Conservation (phyloP, 2,113 vertebrate species). For the cattle (Bos taurus) region DNA sequence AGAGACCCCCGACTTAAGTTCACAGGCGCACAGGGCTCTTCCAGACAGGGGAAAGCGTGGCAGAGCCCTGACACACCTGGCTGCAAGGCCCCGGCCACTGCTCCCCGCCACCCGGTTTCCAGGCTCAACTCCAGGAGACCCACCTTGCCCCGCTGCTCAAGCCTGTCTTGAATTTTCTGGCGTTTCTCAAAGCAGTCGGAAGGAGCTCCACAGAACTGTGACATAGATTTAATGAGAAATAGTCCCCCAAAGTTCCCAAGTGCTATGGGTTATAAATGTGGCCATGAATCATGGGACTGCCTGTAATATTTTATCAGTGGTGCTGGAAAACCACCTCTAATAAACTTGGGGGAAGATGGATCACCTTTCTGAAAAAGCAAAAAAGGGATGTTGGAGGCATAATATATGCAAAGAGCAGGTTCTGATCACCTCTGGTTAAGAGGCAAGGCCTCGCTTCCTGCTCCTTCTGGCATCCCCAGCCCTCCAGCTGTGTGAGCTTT, state of each 20-base stretch:
- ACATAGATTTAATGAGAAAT: slow-evolving; percentile 74
- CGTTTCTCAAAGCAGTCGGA: background rate
- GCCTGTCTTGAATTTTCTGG: background rate
- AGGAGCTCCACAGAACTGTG: background rate
- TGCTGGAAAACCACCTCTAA: slow-evolving; percentile 62
- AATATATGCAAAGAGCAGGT: slow-evolving; percentile 64
- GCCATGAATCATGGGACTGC: slow-evolving; percentile 47
- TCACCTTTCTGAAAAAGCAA: slow-evolving; percentile 71
- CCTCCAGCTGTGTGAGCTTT: slow-evolving; percentile 77
- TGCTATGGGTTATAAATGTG: slow-evolving; percentile 65
- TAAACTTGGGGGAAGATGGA: slow-evolving; percentile 74
- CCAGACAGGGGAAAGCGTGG: accelerated
- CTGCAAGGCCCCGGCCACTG: background rate
- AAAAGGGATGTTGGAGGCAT: slow-evolving; percentile 59
- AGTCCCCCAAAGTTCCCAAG: slow-evolving; percentile 65
- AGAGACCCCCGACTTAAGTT: background rate
- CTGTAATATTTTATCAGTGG: slow-evolving; percentile 58
- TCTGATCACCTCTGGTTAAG: slow-evolving; percentile 61
- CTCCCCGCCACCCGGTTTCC: background rate
- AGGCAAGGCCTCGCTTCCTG: slow-evolving; percentile 62
- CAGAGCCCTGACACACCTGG: accelerated
- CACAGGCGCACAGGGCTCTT: background rate
- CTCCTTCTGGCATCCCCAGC: slow-evolving; percentile 61
- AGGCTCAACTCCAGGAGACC: background rate
- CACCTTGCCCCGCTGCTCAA: background rate